Conservation (phyloP, 2,113 vertebrate species). For the Lophotis ruficrista region DNA sequence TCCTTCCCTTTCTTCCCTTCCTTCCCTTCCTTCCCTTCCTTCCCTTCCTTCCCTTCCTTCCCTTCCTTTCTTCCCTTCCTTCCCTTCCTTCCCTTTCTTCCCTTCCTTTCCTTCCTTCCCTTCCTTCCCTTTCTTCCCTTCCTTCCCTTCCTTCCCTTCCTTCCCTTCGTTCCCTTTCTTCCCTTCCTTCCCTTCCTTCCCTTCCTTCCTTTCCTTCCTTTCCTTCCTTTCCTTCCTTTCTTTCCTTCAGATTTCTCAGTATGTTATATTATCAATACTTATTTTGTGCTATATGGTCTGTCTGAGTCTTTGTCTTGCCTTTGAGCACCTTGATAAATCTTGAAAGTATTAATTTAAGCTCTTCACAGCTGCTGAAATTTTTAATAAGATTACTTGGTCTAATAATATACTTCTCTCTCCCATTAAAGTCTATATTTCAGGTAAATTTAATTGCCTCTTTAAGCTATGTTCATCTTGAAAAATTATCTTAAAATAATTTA, state of each 20-base stretch:
- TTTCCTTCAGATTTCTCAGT: not conserved
- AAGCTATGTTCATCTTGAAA: not conserved
- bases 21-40: no score
- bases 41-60: no score
- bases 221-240: not conserved
- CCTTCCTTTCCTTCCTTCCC: not conserved
- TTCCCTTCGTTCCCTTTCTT: no score
- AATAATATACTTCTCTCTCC: constrained; percentile 4
- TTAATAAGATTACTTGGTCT: constrained; percentile 33
- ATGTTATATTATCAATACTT: not conserved
- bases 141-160: no score
- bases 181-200: not conserved
- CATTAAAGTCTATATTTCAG: not conserved
- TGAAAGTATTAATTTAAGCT: constrained; percentile 28
- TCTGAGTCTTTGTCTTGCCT: not conserved
- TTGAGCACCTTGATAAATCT: not conserved
- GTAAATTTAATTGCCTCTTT: constrained; percentile 31
- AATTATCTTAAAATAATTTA: constrained; percentile 3
- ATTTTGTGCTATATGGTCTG: not conserved
- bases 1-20: no score
- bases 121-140: not conserved
- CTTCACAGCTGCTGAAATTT: constrained; percentile 7
- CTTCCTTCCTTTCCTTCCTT: no score
- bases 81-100: not conserved
- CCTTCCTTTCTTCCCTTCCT: not conserved